Conservation (phyloP, 2,113 vertebrate genomes). For the Sorex araneus region DNA sequence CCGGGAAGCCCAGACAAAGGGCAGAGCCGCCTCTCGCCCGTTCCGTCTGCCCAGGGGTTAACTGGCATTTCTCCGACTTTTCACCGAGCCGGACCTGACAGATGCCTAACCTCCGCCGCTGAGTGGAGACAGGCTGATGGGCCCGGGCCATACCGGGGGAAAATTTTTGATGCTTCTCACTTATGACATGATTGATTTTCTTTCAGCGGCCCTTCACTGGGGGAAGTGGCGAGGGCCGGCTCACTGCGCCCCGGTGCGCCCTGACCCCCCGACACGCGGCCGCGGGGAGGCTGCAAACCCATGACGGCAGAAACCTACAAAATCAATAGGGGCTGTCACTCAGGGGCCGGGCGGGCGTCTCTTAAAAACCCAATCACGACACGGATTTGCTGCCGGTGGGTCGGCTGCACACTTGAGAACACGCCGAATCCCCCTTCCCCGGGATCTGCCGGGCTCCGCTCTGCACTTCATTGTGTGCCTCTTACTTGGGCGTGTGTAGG, state of each 20-base stretch:
- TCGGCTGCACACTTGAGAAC: conserved; percentile 91
- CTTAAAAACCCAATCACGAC: conserved; percentile 95
- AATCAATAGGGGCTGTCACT: conserved; percentile 95
- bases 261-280: conserved; percentile 92
- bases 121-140: conserved; percentile 93
- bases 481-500: conserved; percentile 43
- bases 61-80: conserved; percentile 93
- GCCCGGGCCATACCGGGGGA: conserved; percentile 90
- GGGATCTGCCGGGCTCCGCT: conserved; percentile 60
- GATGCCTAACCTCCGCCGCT: conserved; percentile 91
- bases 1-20: conserved; percentile 85
- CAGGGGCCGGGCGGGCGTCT: conserved; percentile 90
- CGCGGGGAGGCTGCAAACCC: conserved; percentile 93
- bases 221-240: conserved; percentile 91
- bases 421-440: conserved; percentile 87
- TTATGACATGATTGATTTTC: conserved; percentile 97
- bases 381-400: conserved; percentile 88
- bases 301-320: conserved; percentile 94
- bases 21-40: conserved; percentile 69
- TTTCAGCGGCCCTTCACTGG: conserved; percentile 95
- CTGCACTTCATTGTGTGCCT: conserved; percentile 67
- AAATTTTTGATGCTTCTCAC: conserved; percentile 94
- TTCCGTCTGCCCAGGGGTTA: conserved; percentile 89
- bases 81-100: conserved; percentile 92
- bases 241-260: conserved; percentile 89